phyloP scores from a whole-genome alignment of 2,888 invertebrate genomes.

The Xanthorhoe spadicearia region DNA sequence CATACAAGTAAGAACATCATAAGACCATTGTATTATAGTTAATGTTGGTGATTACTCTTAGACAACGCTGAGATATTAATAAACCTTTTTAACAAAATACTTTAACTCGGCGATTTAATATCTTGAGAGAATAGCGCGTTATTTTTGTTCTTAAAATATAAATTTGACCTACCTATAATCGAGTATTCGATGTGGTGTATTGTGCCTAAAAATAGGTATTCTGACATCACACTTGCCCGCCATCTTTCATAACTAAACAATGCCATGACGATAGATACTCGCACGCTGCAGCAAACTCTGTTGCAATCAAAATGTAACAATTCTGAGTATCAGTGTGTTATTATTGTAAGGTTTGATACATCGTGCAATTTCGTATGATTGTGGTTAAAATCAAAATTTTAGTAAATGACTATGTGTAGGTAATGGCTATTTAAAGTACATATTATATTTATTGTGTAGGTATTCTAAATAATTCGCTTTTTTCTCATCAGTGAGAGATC shows the following conservation, averaged over 20 bases:
- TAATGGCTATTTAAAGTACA: no score
- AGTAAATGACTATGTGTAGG: no score
- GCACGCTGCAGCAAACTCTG: slow-evolving; percentile 8
- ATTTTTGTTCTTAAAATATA: no score
- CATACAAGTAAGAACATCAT: slow-evolving; percentile 47
- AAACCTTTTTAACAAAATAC: slow-evolving; percentile 17
- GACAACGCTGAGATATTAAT: slow-evolving; percentile 1
- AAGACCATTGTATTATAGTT: slow-evolving; percentile 37
- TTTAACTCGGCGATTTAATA: not conserved
- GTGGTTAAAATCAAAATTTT: slow-evolving; percentile 1
- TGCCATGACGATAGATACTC: slow-evolving; percentile 2
- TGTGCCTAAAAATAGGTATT: not conserved
- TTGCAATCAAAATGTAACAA: slow-evolving; percentile 18
- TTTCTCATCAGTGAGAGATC: no score
- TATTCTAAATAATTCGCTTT: no score
- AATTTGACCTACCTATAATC: no score
- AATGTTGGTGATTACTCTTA: slow-evolving; percentile 25
- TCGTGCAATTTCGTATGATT: slow-evolving; percentile 11
- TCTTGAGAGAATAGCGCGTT: not conserved
- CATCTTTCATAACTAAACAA: slow-evolving; percentile 12
- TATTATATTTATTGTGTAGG: no score
- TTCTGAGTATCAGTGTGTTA: not conserved
- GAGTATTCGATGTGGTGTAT: not conserved
- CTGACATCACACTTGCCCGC: not conserved
- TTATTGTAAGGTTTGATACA: not conserved